phyloP scores from a whole-genome alignment of 2,797 vertebrate genomes.

The Telmatherina bonti region DNA sequence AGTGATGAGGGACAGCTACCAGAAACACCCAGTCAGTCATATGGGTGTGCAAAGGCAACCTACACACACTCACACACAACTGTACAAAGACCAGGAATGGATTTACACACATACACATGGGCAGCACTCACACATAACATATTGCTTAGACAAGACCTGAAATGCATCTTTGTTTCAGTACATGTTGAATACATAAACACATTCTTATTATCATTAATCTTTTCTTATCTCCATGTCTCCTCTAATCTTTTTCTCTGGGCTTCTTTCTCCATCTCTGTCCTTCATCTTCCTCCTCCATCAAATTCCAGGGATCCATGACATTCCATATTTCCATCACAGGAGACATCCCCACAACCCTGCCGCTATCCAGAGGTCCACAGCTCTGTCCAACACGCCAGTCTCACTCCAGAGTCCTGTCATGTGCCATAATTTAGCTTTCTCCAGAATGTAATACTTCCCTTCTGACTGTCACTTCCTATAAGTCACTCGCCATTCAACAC shows the following conservation, averaged over 20 bases:
- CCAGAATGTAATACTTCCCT: slow-evolving; percentile 61
- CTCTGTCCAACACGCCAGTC: slow-evolving; percentile 51
- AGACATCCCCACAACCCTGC: slow-evolving; percentile 53
- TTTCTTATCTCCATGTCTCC: slow-evolving; percentile 54
- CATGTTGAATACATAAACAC: slow-evolving; percentile 35
- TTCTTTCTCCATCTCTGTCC: slow-evolving; percentile 31
- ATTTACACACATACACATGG: slow-evolving; percentile 13
- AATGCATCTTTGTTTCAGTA: slow-evolving; percentile 24
- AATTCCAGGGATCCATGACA: slow-evolving; percentile 71
- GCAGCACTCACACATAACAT: slow-evolving; percentile 18
- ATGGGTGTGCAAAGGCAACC: slow-evolving; percentile 46
- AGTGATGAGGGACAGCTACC: slow-evolving; percentile 77
- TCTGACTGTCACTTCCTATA: slow-evolving; percentile 66
- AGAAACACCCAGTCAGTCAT: slow-evolving; percentile 72
- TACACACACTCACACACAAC: slow-evolving; percentile 23
- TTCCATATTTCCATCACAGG: slow-evolving; percentile 73
- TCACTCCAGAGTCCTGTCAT: slow-evolving; percentile 72
- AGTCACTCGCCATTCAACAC: slow-evolving; percentile 59
- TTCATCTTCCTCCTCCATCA: slow-evolving; percentile 53
- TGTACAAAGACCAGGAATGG: slow-evolving; percentile 30
- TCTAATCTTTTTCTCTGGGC: slow-evolving; percentile 34
- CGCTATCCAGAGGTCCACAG: slow-evolving; percentile 54
- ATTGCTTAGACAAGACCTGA: slow-evolving; percentile 39
- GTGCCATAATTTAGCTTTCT: slow-evolving; percentile 69
- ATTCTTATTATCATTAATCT: slow-evolving; percentile 60